Evolutionary conservation across 1,140 invertebrate genomes (phyloP).

Genomic region (Drosophila miranda): DNA sequence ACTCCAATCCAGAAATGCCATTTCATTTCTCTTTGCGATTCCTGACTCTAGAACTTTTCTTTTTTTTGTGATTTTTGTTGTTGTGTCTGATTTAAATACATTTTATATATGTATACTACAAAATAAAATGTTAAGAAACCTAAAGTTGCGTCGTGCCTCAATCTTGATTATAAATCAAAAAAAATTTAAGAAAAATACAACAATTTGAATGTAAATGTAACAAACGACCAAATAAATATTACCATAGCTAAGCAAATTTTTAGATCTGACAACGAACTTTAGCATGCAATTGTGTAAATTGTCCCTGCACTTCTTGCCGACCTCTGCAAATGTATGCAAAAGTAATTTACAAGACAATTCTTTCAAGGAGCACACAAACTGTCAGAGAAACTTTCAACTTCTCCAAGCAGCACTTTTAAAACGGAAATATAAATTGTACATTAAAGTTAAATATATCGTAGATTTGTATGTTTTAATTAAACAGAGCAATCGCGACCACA

Average conservation of each 20-base stretch:
- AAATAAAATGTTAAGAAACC: too few species aligned
- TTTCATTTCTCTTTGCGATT: too few species aligned
- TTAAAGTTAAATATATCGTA: slow-evolving; percentile 12
- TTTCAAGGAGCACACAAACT: too few species aligned
- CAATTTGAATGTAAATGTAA: slow-evolving; percentile 18
- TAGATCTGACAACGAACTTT: slow-evolving; percentile 10
- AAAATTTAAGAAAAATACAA: not conserved
- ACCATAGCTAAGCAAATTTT: slow-evolving; percentile 24
- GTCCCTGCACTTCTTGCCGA: slow-evolving; percentile 19
- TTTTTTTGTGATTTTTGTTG: too few species aligned
- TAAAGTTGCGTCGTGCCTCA: too few species aligned
- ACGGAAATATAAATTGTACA: slow-evolving; percentile 23
- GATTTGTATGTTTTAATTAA: slow-evolving; percentile 12
- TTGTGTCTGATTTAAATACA: too few species aligned
- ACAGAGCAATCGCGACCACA: slow-evolving; percentile 29
- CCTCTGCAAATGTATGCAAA: slow-evolving; percentile 50
- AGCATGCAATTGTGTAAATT: slow-evolving; percentile 37
- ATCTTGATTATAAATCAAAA: not conserved
- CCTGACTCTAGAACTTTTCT: too few species aligned
- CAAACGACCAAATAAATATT: slow-evolving; percentile 34
- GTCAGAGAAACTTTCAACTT: slow-evolving; percentile 35
- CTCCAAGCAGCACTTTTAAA: not conserved
- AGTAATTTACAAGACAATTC: slow-evolving; percentile 55
- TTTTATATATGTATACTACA: too few species aligned
- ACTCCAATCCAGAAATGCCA: too few species aligned